These are phyloP conservation scores for Brachycybe producta DNA, from an alignment of 2,888 invertebrate genomes.

Conservation along the genomic window DNA sequence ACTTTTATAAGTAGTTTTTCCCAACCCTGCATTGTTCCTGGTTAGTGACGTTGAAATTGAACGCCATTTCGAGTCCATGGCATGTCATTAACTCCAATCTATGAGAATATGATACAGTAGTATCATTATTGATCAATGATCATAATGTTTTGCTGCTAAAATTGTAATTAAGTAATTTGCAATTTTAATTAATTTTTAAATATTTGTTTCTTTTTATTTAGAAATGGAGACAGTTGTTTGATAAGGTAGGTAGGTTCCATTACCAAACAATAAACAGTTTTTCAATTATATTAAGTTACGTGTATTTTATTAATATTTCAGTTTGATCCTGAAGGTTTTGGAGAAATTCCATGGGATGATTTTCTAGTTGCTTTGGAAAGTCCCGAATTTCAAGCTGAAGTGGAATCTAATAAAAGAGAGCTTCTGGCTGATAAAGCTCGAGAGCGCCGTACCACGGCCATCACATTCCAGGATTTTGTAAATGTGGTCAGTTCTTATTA, in stretches of 20 bases:
- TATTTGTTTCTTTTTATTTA: conserved; percentile 39
- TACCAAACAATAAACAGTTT: neutral
- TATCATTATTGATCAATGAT: too few relatives aligned
- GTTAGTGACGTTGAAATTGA: too few relatives aligned
- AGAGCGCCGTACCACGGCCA: conserved; percentile 56
- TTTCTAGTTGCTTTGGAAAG: conserved; percentile 62
- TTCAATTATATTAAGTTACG: too few relatives aligned
- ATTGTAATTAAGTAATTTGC: too few relatives aligned
- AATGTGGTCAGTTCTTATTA: conserved; percentile 89
- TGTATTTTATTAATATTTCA: too few relatives aligned
- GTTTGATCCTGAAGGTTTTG: conserved; percentile 87
- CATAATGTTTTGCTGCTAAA: too few relatives aligned
- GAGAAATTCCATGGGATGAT: conserved; percentile 77
- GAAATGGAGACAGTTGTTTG: conserved; percentile 82
- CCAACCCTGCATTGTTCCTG: too few relatives aligned
- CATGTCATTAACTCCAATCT: too few relatives aligned
- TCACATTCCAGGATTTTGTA: conserved; percentile 86
- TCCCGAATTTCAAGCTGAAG: conserved; percentile 60
- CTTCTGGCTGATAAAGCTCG: conserved; percentile 57
- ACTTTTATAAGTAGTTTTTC: too few relatives aligned
- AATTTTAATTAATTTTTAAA: neutral
- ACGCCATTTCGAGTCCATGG: too few relatives aligned
- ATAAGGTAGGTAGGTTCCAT: conserved; percentile 53
- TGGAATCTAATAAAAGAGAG: conserved; percentile 53
- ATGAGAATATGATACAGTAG: too few relatives aligned